phyloP scores from a whole-genome alignment of 2,888 invertebrate genomes.

The Conus canariensis region DNA sequence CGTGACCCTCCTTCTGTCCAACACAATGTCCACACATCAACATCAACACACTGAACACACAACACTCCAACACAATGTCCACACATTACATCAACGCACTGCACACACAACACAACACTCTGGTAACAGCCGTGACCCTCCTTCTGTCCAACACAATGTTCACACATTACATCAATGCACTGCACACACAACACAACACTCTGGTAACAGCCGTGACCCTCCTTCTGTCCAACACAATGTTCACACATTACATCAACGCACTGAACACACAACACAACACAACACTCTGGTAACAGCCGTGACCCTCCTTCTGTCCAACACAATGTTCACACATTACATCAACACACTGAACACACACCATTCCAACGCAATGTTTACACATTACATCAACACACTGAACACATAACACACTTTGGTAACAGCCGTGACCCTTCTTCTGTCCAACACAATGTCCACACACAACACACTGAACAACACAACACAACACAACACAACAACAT shows the following conservation, averaged over 20 bases:
- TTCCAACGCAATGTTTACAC: too few species aligned
- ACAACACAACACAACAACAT: background rate
- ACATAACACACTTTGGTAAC: background rate
- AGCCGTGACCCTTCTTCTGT: background rate
- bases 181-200: background rate
- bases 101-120: background rate
- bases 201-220: background rate
- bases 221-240: background rate
- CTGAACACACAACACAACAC: background rate
- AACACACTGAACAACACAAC: too few species aligned
- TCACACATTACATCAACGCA: too few species aligned
- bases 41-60: background rate
- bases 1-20: constrained; percentile 46
- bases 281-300: background rate
- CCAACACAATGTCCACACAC: background rate
- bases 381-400: background rate
- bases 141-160: background rate
- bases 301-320: too few species aligned
- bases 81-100: background rate
- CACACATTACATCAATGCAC: too few species aligned
- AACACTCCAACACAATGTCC: background rate
- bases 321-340: background rate
- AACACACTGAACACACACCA: too few species aligned
- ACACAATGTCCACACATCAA: too few species aligned
- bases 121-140: background rate